These are phyloP conservation scores for Meloidogyne hapla DNA, from an alignment of 1,140 invertebrate species.

Conservation along the genomic window DNA sequence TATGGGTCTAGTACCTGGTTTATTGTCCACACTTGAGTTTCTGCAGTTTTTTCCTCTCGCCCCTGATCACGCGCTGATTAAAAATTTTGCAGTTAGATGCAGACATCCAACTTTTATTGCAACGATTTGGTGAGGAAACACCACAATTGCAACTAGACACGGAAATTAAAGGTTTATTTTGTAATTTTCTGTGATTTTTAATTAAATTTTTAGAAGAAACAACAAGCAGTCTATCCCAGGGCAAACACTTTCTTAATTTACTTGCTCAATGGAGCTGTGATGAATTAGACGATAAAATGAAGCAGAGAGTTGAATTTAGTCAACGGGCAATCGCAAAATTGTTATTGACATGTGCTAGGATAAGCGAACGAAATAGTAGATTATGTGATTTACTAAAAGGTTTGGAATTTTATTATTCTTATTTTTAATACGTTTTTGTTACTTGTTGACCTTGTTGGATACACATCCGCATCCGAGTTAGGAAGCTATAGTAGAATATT, in stretches of 20 bases:
- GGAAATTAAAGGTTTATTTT: conserved; percentile 36
- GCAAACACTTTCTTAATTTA: conserved; percentile 32
- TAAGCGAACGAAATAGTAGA: conserved; percentile 25
- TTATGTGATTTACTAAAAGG: background rate
- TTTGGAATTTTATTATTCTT: background rate
- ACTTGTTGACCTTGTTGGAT: no score
- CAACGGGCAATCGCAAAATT: conserved; percentile 38
- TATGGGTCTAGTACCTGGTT: no score
- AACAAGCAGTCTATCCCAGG: conserved; percentile 17
- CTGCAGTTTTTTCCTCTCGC: background rate
- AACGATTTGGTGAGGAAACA: conserved; percentile 37
- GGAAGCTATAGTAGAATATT: no score
- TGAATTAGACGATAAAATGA: conserved; percentile 38
- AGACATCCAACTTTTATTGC: conserved; percentile 42
- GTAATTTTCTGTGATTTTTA: background rate
- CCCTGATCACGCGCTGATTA: no score
- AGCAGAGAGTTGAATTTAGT: conserved; percentile 38
- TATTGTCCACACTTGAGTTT: no score
- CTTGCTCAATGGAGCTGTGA: conserved; percentile 35
- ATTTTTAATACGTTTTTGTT: no score
- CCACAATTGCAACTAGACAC: conserved; percentile 29
- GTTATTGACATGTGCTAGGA: conserved; percentile 32
- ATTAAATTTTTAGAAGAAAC: conserved; percentile 23
- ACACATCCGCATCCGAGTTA: no score
- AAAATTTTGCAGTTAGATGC: conserved; percentile 43